A percentile compares a stretch with the other conserved stretches of the same genome.
phyloP scores from a whole-genome alignment of 2,113 vertebrate genomes.

The Lonchura striata region DNA sequence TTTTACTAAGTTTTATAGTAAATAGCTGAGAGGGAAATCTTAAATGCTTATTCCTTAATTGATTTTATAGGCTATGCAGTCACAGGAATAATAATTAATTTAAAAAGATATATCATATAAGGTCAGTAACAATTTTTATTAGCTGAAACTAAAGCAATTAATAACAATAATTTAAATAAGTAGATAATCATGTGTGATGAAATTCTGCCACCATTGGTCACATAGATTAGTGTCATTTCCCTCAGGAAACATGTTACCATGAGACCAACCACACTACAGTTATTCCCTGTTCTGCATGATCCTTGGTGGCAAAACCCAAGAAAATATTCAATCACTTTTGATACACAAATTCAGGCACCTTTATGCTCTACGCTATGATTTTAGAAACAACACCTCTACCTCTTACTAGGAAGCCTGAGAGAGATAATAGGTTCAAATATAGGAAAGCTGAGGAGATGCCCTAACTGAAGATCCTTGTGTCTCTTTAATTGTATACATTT shows the following conservation, averaged over 20 bases:
- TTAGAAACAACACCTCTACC: background rate
- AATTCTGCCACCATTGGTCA: background rate
- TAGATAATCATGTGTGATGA: background rate
- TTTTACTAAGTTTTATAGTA: background rate
- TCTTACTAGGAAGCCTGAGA: background rate
- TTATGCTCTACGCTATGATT: background rate
- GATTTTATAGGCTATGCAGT: background rate
- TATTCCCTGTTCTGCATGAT: background rate
- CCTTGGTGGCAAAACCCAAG: background rate
- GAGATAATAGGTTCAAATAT: background rate
- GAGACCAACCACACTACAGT: background rate
- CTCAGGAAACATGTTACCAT: background rate
- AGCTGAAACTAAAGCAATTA: background rate
- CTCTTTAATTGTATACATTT: background rate
- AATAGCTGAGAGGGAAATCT: background rate
- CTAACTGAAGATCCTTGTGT: background rate
- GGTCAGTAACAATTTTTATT: background rate
- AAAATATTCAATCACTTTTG: background rate
- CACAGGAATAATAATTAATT: background rate
- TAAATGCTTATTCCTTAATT: background rate
- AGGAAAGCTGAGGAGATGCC: background rate
- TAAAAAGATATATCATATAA: background rate
- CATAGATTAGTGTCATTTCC: background rate
- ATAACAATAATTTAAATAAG: background rate
- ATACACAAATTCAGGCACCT: background rate